Evolutionary conservation across 2,888 invertebrate genomes (phyloP), one percentile per base, ranked within the genome.

Genomic region (Lymantria dispar): DNA sequence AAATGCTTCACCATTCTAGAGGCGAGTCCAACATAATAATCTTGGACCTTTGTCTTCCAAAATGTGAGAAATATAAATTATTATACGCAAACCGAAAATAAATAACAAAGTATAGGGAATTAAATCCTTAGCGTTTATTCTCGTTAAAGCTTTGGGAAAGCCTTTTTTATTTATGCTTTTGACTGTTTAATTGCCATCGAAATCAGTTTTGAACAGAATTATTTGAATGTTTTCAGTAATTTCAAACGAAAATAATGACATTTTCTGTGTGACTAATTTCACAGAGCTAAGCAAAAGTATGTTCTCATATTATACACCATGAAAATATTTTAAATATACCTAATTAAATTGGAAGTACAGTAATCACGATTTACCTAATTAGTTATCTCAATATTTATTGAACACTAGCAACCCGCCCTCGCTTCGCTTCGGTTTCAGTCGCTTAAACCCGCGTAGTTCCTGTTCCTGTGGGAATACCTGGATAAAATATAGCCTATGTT

Each of bases 1-100:
- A 62, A 67, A 67, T 62, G 58, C 48, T 68, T 56, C 22, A 30
- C 53, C 42, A 54, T 56, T 58, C 50, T 52, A 49, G 39, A 54
- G 46, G 47, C 40, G 40, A 57, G 43, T 47, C 48, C 50, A 39
- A 46, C 48, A 49, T 45, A 53, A 45, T 44, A 58, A 58, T 54
- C 22, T 47, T 38, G 9, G 42, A 58, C 54, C 44, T 57, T 49
- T 51, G 54, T 54, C 47, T 42, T 43, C 33, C 9, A 42, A 42
- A 43, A 43, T 30, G 43, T 33, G 40, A 42, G 52, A 61, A 43
- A 47, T 22, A 12, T 22, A 42, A 42, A 50, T 36, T 36, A 45
- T n/a, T 29, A 12, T 12, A 38, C 8, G 22, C 36, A 22, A 37
- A 8, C 11, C 13, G 36, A 33, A 30, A 15, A 10, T 33, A 15